Evolutionary conservation across 2,797 vertebrate genomes (phyloP), one percentile per base, ranked within the genome.

Genomic region (Xenopus petersii): DNA sequence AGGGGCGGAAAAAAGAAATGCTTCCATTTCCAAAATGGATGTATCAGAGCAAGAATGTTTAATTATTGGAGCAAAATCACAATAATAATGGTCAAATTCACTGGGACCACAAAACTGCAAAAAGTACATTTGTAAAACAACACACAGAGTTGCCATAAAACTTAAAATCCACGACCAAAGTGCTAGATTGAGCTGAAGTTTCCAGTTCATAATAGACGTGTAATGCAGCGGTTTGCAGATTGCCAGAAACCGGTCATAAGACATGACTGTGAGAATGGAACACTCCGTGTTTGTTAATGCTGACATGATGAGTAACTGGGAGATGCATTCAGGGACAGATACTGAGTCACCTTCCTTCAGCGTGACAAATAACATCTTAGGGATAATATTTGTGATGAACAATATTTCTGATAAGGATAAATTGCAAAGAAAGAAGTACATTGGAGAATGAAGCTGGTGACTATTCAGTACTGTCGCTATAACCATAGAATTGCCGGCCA

Each of bases 381-480:
- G 85, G 1, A 84, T 67, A 0, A 80, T 85, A 0, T 83, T 83
- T 15, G 89, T 91, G 1, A 82, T 81, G 15, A 89, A 91, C 2
- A 86, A 86, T 10, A 87, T 77, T 24, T 92, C 89, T 68, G 86
- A 88, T 47, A 90, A 76, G 9, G 87, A 89, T 65, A 92, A 80
- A 72, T 87, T 90, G 36, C 91, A 71, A 49, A 86, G 76, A 24
- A 86, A 82, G 0, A 54, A 74, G 61, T 84, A 86, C 83, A 86
- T 82, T 7, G 83, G 81, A 0, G 47, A 83, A 48, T 79, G 82
- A 47, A 86, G 83, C 3, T 74, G 77, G 0, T 21, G 59, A 36
- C 82, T 81, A 46, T 73, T 12, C 0, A 0, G 9, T 17, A 81
- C 79, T 6, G 83, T 64, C 13, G 74, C 0, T 0, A 85, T 81